A percentile compares a stretch with the other conserved stretches of the same genome.
Conservation (phyloP, 2,888 invertebrate species). For the Lapara coniferarum region DNA sequence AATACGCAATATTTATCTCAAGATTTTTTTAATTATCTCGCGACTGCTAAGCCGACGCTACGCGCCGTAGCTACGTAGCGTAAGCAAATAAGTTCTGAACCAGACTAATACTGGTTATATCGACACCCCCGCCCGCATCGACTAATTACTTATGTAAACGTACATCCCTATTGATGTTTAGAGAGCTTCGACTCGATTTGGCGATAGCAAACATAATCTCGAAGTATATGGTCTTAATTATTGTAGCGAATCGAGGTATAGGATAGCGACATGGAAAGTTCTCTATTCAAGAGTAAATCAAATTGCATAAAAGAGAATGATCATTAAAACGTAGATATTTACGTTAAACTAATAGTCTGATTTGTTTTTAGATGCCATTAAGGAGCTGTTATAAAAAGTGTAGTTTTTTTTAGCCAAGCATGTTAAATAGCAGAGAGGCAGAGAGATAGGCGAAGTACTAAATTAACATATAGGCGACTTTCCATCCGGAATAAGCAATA, state of each 20-base stretch:
- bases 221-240: constrained; percentile 13
- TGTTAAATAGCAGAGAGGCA: too few relatives aligned
- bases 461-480: too few relatives aligned
- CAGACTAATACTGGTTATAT: constrained; percentile 36
- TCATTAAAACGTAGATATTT: too few relatives aligned
- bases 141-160: constrained; percentile 81
- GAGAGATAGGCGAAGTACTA: too few relatives aligned
- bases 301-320: too few relatives aligned
- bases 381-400: too few relatives aligned
- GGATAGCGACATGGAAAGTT: not conserved
- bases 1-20: not conserved
- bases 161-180: constrained; percentile 59
- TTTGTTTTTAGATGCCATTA: too few relatives aligned
- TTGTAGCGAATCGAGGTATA: not conserved
- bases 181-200: constrained; percentile 55
- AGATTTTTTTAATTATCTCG: not conserved
- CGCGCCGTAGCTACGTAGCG: constrained; percentile 72
- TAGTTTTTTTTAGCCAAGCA: too few relatives aligned
- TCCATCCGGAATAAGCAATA: too few relatives aligned
- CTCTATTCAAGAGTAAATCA: too few relatives aligned
- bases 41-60: constrained; percentile 39
- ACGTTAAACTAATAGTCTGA: too few relatives aligned
- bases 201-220: constrained; percentile 51
- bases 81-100: constrained; percentile 67
- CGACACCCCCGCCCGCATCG: constrained; percentile 36